Evolutionary conservation across 2,797 vertebrate genomes (phyloP).

Genomic region (Petrocephalus schoutedeni): DNA sequence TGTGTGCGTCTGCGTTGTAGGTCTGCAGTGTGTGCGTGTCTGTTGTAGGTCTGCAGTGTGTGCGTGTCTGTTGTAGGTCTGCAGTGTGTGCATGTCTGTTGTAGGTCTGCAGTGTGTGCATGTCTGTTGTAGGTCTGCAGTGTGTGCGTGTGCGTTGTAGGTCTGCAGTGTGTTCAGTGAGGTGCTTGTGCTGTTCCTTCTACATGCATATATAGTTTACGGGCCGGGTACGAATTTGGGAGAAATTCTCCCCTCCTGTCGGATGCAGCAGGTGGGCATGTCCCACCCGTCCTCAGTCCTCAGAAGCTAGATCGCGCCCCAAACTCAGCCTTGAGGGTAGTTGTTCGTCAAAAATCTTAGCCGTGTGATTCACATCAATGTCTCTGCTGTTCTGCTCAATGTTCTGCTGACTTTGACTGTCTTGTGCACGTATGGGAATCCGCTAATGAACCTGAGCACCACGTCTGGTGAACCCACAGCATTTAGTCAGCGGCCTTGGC

Average conservation of each 20-base stretch:
- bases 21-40: too few relatives aligned
- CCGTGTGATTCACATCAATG: not conserved
- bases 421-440: not conserved
- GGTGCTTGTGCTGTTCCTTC: not conserved
- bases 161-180: not conserved
- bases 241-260: not conserved
- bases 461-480: not conserved
- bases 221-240: not conserved
- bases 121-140: too few relatives aligned
- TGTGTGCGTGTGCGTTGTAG: too few relatives aligned
- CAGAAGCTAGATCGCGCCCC: not conserved
- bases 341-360: not conserved
- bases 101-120: too few relatives aligned
- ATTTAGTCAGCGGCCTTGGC: not conserved
- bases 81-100: not conserved
- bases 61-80: not conserved
- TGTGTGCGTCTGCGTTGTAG: too few relatives aligned
- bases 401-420: not conserved
- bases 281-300: not conserved
- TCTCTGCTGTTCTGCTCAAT: not conserved
- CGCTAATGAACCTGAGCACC: not conserved
- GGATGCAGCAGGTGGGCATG: not conserved
- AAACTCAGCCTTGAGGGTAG: not conserved
- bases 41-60: too few relatives aligned
- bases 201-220: not conserved